phyloP scores from a whole-genome alignment of 2,113 vertebrate species.

The Canis aureus region DNA sequence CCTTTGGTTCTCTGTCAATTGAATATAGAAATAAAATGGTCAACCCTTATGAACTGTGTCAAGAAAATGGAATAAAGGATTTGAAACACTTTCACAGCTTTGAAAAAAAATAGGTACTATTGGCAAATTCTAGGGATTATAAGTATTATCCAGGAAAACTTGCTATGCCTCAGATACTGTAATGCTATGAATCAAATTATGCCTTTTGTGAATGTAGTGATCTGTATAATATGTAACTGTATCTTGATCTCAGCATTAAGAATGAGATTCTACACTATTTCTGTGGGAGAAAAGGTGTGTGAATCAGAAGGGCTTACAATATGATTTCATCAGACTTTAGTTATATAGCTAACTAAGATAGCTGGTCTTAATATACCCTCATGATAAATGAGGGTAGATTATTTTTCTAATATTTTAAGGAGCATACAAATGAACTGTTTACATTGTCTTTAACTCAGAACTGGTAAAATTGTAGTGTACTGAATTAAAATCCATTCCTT shows the following conservation, averaged over 20 bases:
- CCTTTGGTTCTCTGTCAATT: constrained; percentile 16
- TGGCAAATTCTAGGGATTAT: constrained; percentile 8
- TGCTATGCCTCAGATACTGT: background rate
- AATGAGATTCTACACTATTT: constrained; percentile 7
- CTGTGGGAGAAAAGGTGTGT: background rate
- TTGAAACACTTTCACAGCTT: background rate
- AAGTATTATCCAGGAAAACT: background rate
- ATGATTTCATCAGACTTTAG: constrained; percentile 56
- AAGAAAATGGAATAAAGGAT: constrained; percentile 1
- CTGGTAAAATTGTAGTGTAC: background rate
- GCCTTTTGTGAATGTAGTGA: background rate
- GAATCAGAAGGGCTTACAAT: background rate
- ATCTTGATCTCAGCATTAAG: constrained; percentile 18
- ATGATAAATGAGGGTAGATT: background rate
- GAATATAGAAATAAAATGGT: constrained; percentile 41
- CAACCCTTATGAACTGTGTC: background rate
- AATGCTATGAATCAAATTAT: constrained; percentile 25
- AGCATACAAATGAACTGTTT: background rate
- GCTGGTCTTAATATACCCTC: background rate
- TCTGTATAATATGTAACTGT: background rate
- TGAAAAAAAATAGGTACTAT: background rate
- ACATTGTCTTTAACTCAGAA: constrained; percentile 22
- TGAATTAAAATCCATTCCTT: background rate
- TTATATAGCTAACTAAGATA: constrained; percentile 22
- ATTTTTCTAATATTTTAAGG: background rate